Evolutionary conservation across 1,140 invertebrate species (phyloP).

Genomic region (Tribolium castaneum): DNA sequence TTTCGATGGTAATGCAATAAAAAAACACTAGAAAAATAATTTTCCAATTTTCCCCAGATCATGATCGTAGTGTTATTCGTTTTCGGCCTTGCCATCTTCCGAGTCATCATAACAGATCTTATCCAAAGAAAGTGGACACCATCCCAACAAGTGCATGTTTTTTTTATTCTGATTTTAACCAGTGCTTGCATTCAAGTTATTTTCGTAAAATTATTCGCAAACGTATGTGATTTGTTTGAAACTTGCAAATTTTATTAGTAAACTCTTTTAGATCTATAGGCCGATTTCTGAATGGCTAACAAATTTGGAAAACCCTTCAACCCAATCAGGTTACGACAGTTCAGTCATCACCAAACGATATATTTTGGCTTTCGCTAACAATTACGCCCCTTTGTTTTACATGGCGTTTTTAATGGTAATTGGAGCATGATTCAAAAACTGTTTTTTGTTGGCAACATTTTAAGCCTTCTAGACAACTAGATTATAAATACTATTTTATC

Average conservation of each 20-base stretch:
- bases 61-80: constrained; percentile 42
- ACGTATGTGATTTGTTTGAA: constrained; percentile 65
- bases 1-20: constrained; percentile 72
- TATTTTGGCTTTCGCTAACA: constrained; percentile 96
- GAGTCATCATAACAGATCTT: constrained; percentile 34
- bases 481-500: too few relatives aligned
- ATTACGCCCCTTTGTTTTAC: constrained; percentile 97
- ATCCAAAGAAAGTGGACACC: background rate
- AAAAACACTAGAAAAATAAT: background rate
- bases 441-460: too few relatives aligned
- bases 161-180: background rate
- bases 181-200: constrained; percentile 64
- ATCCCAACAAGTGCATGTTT: background rate
- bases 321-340: constrained; percentile 96
- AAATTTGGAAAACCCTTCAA: constrained; percentile 91
- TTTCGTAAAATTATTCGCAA: constrained; percentile 87
- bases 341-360: constrained; percentile 96
- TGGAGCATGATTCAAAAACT: too few relatives aligned
- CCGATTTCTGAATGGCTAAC: constrained; percentile 90
- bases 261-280: constrained; percentile 78
- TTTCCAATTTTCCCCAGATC: constrained; percentile 43
- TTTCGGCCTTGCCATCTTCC: constrained; percentile 48
- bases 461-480: too few relatives aligned
- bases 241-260: background rate
- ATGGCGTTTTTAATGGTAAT: constrained; percentile 94